Evolutionary conservation across 2,888 invertebrate genomes (phyloP).

Genomic region (Drosophila helvetica): DNA sequence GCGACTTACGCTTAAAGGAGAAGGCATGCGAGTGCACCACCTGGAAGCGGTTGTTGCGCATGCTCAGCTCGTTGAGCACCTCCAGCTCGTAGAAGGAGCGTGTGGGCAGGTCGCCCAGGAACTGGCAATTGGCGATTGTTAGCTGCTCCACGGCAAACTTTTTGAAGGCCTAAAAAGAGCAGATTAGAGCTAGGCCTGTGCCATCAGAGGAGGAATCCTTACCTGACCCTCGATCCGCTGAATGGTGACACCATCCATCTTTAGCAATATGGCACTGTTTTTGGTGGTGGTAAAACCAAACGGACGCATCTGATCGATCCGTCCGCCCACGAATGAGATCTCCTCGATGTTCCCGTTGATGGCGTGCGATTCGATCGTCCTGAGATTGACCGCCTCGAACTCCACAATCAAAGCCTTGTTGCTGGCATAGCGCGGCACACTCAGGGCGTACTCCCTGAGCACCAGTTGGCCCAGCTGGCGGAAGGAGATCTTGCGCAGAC

Average conservation of each 20-base stretch:
- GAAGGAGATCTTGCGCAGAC: conserved; percentile 87
- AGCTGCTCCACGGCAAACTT: conserved; percentile 89
- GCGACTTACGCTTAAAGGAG: conserved; percentile 84
- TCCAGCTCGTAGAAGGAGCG: conserved; percentile 90
- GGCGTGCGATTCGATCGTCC: conserved; percentile 86
- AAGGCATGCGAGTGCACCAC: conserved; percentile 89
- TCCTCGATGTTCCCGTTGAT: conserved; percentile 90
- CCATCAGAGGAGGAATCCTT: conserved; percentile 13
- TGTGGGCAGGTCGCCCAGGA: conserved; percentile 87
- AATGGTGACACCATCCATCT: conserved; percentile 87
- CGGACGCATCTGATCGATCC: conserved; percentile 87
- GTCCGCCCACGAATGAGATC: conserved; percentile 87
- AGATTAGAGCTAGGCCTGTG: too few relatives aligned
- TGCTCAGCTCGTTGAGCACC: conserved; percentile 87
- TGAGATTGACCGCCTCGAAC: conserved; percentile 84
- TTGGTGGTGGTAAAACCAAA: conserved; percentile 91
- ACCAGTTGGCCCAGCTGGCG: conserved; percentile 87
- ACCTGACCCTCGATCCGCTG: conserved; percentile 86
- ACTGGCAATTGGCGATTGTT: conserved; percentile 86
- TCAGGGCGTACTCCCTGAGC: conserved; percentile 87
- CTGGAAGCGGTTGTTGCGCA: conserved; percentile 88
- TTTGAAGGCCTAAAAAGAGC: conserved; percentile 87
- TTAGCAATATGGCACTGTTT: conserved; percentile 86
- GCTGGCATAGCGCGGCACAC: conserved; percentile 85
- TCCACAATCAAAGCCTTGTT: conserved; percentile 81